A percentile compares a stretch with the other conserved stretches of the same genome.
phyloP scores from a whole-genome alignment of 2,797 vertebrate species.

The Columba guinea region DNA sequence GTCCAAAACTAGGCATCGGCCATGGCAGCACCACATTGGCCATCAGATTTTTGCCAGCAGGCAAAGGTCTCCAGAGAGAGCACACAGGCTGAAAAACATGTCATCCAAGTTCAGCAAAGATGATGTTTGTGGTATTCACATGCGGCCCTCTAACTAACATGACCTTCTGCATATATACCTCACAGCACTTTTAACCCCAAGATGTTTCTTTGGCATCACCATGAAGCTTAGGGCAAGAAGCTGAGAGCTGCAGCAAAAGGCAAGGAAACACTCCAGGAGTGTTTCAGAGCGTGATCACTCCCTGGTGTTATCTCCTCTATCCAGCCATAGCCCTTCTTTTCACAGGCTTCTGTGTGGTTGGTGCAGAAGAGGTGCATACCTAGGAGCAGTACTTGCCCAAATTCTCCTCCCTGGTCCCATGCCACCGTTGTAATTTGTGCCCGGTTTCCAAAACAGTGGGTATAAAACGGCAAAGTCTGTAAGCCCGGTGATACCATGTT shows the following conservation, averaged over 20 bases:
- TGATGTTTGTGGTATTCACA: not conserved
- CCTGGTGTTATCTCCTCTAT: not conserved
- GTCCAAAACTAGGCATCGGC: not conserved
- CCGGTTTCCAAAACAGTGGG: not conserved
- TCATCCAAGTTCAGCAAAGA: not conserved
- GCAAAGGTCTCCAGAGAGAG: not conserved
- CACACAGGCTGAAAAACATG: not conserved
- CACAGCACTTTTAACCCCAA: not conserved
- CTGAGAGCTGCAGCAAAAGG: not conserved
- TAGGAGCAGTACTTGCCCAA: not conserved
- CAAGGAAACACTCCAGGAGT: not conserved
- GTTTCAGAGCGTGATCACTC: not conserved
- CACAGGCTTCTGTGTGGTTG: not conserved
- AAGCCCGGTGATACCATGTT: not conserved
- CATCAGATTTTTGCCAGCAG: not conserved
- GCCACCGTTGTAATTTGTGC: not conserved
- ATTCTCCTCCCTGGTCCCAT: not conserved
- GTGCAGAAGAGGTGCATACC: not conserved
- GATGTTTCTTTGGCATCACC: not conserved
- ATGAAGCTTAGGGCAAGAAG: not conserved
- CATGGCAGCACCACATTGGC: not conserved
- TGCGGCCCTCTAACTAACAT: not conserved
- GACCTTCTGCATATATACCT: not conserved
- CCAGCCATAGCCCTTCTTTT: not conserved
- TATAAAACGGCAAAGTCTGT: not conserved